Base-by-base conservation (phyloP, 2,113 vertebrate species). In the Poicephalus meyeri region DNA sequence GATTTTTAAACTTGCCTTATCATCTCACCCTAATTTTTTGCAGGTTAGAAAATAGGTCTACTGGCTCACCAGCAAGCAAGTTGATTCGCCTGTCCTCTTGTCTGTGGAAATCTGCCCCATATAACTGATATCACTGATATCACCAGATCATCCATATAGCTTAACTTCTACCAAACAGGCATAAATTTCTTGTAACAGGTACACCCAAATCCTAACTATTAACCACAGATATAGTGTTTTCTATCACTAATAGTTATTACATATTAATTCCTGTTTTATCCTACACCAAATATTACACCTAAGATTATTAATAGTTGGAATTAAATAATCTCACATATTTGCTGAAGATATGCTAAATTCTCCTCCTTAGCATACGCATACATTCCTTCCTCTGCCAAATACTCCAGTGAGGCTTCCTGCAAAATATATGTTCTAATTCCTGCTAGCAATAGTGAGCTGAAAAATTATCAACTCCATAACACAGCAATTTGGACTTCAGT, bases 401-500 rank as follows among this genome's bases (percentile, higher is more conserved):
- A 72, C 44, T 70, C 72, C 53, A 78, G 49, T 31, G 86, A 86
- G 17, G 24, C 19, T 73, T 73, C 41, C 79, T 86, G 37, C 26
- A 80, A 91, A 86, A 93, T 41, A 55, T 37, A 50, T 76, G 86
- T 84, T 92, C 37, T 46, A 74, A 86, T 72, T 76, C 56, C 42
- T 81, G 53, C 10, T 68, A 41, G 28, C n/a, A 31, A 79, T 25
- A 91, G 79, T 83, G 42, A 71, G 76, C 20, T 61, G 77, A 91
- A 87, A 92, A 92, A 69, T 61, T 86, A 84, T 64, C 64, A 91
- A n/a, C 47, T 90, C 69, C 35, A 64, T 39, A 64, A 61, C 52
- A 65, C 77, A 93, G 83, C 77, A 91, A 88, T 91, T 91, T 97
- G 77, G 41, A 88, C 56, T 84, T 86, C 35, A 78, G 84, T 93